Conservation (phyloP, 2,113 vertebrate genomes). For the Anhinga rufa region DNA sequence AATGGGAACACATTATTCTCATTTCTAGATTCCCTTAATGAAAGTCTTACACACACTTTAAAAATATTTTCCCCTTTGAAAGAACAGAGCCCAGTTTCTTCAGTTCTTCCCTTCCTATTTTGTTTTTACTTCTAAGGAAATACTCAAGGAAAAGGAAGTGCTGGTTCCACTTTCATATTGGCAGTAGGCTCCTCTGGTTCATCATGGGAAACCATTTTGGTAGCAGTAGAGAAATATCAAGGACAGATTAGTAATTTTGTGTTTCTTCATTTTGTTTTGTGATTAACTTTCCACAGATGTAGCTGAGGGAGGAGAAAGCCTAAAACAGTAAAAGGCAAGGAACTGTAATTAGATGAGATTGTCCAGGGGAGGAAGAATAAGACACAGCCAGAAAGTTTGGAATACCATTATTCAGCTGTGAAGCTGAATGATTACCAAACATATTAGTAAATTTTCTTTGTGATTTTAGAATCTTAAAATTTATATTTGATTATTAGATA, state of each 20-base stretch:
- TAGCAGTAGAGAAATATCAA: not conserved
- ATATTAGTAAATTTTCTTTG: slow-evolving; percentile 8
- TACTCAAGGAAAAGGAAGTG: not conserved
- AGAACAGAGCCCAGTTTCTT: not conserved
- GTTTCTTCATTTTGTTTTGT: slow-evolving; percentile 50
- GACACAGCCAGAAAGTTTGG: not conserved
- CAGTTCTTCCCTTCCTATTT: not conserved
- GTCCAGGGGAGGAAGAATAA: not conserved
- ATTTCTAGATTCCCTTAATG: not conserved
- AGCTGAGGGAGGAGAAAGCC: slow-evolving; percentile 9
- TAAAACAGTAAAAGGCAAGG: slow-evolving; percentile 40
- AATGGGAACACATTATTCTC: not conserved
- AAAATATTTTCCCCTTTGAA: not conserved
- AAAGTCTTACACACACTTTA: not conserved
- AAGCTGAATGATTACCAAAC: slow-evolving; percentile 13
- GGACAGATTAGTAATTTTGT: not conserved
- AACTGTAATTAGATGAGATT: slow-evolving; percentile 52
- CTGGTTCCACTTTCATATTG: not conserved
- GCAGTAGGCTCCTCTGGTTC: not conserved
- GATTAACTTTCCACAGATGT: slow-evolving; percentile 55
- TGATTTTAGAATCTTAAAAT: not conserved
- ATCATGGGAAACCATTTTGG: not conserved
- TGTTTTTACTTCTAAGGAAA: not conserved
- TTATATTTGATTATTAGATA: not conserved
- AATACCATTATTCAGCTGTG: not conserved